Evolutionary conservation across 2,113 vertebrate genomes (phyloP).

Genomic region (Cryptotis parvus): DNA sequence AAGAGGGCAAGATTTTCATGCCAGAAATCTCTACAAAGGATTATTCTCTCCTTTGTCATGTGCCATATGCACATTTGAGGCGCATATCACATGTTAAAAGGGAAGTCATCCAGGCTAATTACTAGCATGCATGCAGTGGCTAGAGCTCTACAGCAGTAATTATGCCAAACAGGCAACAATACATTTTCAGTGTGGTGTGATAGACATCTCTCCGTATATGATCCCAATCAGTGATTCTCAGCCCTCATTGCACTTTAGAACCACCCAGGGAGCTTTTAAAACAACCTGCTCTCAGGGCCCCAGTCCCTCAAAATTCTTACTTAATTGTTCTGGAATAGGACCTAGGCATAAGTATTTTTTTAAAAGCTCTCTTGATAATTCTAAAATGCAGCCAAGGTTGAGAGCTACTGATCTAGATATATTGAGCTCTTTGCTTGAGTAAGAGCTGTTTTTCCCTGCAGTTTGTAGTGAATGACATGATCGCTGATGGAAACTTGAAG

Average conservation of each 20-base stretch:
- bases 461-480: not conserved
- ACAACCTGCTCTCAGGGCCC: not conserved
- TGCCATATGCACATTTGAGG: not conserved
- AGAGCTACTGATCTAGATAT: conserved; percentile 42
- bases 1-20: not conserved
- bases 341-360: conserved; percentile 56
- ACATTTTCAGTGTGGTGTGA: not conserved
- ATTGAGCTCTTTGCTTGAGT: conserved; percentile 57
- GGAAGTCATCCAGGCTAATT: not conserved
- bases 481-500: not conserved
- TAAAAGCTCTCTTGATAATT: conserved; percentile 64
- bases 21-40: too few relatives aligned
- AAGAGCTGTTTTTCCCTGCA: not conserved
- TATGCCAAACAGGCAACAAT: not conserved
- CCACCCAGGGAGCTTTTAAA: conserved; percentile 53
- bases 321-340: conserved; percentile 65
- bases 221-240: conserved; percentile 37
- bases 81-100: not conserved
- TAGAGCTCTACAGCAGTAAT: not conserved
- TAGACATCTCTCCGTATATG: not conserved
- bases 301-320: conserved; percentile 51
- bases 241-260: conserved; percentile 30
- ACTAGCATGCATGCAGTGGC: not conserved
- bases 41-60: too few relatives aligned
- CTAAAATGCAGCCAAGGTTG: conserved; percentile 52